These are phyloP conservation scores for Sorex maritimensis DNA, from an alignment of 2,797 vertebrate species.

Conservation along the genomic window DNA sequence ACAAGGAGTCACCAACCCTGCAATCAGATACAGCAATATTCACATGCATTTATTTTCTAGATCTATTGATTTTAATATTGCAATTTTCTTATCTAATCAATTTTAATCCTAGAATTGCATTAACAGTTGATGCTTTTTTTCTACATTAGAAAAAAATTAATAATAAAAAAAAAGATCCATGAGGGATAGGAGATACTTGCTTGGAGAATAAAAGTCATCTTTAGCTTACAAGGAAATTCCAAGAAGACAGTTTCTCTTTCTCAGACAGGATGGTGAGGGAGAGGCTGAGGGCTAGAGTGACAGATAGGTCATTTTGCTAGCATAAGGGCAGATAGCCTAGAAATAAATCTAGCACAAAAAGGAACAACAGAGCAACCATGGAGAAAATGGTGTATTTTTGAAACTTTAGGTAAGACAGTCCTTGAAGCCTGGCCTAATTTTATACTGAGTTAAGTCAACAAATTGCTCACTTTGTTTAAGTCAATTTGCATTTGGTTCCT, in stretches of 20 bases:
- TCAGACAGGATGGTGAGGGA: neutral
- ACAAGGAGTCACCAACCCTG: no score
- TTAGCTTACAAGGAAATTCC: conserved; percentile 14
- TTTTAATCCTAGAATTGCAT: no score
- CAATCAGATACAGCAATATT: no score
- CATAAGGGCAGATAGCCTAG: neutral
- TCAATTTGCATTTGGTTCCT: conserved; percentile 11
- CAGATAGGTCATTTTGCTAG: conserved; percentile 21
- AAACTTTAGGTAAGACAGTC: conserved; percentile 26
- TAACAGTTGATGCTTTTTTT: no score
- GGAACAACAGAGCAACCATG: neutral
- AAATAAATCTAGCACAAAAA: conserved; percentile 55
- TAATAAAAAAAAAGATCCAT: no score
- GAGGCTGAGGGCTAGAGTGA: neutral
- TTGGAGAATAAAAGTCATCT: conserved; percentile 10
- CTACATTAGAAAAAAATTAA: no score
- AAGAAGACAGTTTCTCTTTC: conserved; percentile 29
- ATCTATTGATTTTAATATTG: no score
- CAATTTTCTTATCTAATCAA: no score
- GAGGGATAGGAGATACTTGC: neutral
- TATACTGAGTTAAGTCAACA: conserved; percentile 56
- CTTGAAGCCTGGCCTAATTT: conserved; percentile 57
- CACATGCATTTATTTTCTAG: no score
- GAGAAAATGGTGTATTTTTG: conserved; percentile 37
- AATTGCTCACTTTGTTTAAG: conserved; percentile 32